phyloP scores from a whole-genome alignment of 2,113 vertebrate species.

The Lasiurus borealis region DNA sequence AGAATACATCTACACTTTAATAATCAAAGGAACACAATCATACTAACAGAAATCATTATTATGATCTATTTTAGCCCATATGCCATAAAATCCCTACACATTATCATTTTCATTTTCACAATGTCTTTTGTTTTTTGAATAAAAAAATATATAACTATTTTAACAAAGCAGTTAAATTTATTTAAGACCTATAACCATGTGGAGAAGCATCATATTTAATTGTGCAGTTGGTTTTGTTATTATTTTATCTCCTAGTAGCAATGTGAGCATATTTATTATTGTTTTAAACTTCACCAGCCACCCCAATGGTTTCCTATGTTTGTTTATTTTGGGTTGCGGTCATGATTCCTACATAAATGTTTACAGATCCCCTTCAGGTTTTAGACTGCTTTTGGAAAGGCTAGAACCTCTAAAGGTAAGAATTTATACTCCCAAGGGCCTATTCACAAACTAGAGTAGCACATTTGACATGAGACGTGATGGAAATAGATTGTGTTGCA shows the following conservation, averaged over 20 bases:
- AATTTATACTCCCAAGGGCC: neutral
- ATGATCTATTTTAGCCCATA: neutral
- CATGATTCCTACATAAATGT: constrained; percentile 80
- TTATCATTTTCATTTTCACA: neutral
- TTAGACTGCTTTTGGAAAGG: constrained; percentile 63
- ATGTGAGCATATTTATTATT: constrained; percentile 76
- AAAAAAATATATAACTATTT: neutral
- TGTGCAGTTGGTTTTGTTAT: constrained; percentile 60
- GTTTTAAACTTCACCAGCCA: constrained; percentile 75
- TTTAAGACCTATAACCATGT: constrained; percentile 29
- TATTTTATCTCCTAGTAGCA: constrained; percentile 77
- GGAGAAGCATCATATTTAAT: constrained; percentile 55
- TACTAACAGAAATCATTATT: neutral
- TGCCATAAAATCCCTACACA: neutral
- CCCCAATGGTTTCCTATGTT: constrained; percentile 68
- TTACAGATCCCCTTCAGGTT: constrained; percentile 75
- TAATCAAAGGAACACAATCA: neutral
- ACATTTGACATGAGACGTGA: neutral
- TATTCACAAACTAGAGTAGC: neutral
- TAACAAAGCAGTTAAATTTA: constrained; percentile 65
- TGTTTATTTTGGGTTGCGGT: constrained; percentile 76
- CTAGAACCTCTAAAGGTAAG: constrained; percentile 58
- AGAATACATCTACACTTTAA: neutral
- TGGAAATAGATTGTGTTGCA: constrained; percentile 7
- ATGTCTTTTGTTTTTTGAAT: neutral